These are phyloP conservation scores for Beris morrisii DNA, from an alignment of 2,888 invertebrate genomes.

Conservation along the genomic window DNA sequence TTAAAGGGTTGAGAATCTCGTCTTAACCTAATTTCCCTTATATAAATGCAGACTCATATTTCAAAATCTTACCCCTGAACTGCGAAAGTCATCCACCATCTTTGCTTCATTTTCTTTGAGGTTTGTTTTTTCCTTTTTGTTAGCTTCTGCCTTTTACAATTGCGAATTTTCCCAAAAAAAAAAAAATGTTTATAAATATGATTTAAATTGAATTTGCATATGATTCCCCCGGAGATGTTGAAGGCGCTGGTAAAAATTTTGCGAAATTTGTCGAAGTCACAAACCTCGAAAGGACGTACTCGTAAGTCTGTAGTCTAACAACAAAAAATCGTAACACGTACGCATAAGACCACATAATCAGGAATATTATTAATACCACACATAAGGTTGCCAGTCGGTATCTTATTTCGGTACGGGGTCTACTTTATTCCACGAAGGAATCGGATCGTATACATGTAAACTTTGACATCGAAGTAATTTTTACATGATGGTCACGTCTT, in stretches of 20 bases:
- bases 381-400: background rate
- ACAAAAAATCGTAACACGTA: conserved; percentile 20
- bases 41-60: conserved; percentile 23
- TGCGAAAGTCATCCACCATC: no score
- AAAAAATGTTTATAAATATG: background rate
- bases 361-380: conserved; percentile 29
- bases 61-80: conserved; percentile 1
- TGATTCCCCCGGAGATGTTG: no score
- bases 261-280: no score
- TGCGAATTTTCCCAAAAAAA: background rate
- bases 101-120: no score
- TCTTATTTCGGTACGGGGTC: background rate
- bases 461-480: conserved; percentile 29
- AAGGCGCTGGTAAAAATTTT: no score
- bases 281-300: no score
- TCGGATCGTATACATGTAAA: conserved; percentile 14
- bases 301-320: no score
- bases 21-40: conserved; percentile 5
- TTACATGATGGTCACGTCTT: conserved; percentile 33
- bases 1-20: conserved; percentile 20
- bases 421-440: conserved; percentile 2
- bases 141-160: no score
- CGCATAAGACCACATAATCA: conserved; percentile 26
- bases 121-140: no score
- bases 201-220: no score